Evolutionary conservation across 2,888 invertebrate genomes (phyloP).

Genomic region (Limenitis camilla): DNA sequence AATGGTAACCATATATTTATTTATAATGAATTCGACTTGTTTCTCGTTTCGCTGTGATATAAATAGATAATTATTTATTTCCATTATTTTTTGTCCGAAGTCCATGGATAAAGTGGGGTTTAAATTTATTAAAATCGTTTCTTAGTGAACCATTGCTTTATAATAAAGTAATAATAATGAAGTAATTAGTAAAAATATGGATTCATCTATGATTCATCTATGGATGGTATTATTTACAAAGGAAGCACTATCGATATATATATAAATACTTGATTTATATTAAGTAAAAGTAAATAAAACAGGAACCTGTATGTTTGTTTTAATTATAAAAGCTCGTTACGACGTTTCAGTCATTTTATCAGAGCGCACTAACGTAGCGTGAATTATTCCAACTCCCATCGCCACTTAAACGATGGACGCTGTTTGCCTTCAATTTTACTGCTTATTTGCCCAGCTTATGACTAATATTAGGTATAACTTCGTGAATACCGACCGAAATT

Average conservation of each 20-base stretch:
- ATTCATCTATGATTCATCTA: no score
- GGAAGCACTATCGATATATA: neutral
- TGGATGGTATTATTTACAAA: no score
- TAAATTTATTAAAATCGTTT: no score
- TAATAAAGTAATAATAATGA: no score
- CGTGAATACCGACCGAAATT: slow-evolving; percentile 40
- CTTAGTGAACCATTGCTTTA: no score
- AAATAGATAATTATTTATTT: no score
- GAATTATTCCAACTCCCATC: slow-evolving; percentile 16
- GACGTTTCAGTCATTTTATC: slow-evolving; percentile 9
- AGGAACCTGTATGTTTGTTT: slow-evolving; percentile 1
- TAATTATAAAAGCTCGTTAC: slow-evolving; percentile 19
- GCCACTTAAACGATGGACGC: slow-evolving; percentile 18
- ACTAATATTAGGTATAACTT: slow-evolving; percentile 35
- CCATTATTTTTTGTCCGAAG: no score
- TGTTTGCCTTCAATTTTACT: slow-evolving; percentile 28
- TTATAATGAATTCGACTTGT: no score
- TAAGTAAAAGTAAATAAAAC: neutral
- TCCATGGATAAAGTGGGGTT: no score
- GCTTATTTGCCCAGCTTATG: slow-evolving; percentile 37
- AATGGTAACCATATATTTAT: no score
- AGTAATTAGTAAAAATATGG: no score
- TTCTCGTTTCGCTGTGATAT: no score
- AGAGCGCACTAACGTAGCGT: slow-evolving; percentile 6
- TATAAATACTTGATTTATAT: neutral